Base-by-base conservation (phyloP, 2,888 invertebrate species). In the Dinocampus coccinellae region DNA sequence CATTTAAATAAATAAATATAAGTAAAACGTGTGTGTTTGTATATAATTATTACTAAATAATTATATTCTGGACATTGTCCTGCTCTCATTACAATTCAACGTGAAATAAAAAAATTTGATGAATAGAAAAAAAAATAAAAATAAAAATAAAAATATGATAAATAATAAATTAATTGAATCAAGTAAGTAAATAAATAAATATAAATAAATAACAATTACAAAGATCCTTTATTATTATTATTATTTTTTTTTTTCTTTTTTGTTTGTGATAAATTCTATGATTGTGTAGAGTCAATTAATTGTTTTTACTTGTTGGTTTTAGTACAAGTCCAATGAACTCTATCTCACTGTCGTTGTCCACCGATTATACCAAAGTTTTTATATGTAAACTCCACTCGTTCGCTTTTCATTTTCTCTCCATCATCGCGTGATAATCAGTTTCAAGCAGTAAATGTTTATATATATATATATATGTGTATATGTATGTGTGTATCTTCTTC, bases 401-500 rank as follows among this genome's bases (percentile, higher is more conserved):
- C n/a, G n/a, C n/a, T n/a, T n/a, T n/a, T n/a, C n/a, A n/a, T n/a
- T n/a, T n/a, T n/a, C n/a, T n/a, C n/a, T n/a, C n/a, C n/a, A n/a
- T n/a, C 79, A 80, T 81, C 80, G 82, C 81, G 81, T 83, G 83
- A 83, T 84, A 83, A 84, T 83, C 82, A 83, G 81, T 81, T 57
- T 80, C 77, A 80, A 75, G 77, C 66, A n/a, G n/a, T n/a, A n/a
- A n/a, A 73, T 78, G 77, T 63, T 74, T 60, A 34, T 47, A 29
- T 42, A 58, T 24, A 60, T 60, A 57, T 47, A 20, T 39, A 7
- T 65, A 16, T 22, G 63, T 36, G 20, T 11, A 29, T 57, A 22
- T 39, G 52, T 55, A 7, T 16, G 13, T 29, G 13, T 13, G 36
- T 78, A 81, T 57, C 24, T 62, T 39, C 7, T 36, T 10, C 20